phyloP scores from a whole-genome alignment of 1,140 invertebrate species.

The Mycetomoellerius zeteki region DNA sequence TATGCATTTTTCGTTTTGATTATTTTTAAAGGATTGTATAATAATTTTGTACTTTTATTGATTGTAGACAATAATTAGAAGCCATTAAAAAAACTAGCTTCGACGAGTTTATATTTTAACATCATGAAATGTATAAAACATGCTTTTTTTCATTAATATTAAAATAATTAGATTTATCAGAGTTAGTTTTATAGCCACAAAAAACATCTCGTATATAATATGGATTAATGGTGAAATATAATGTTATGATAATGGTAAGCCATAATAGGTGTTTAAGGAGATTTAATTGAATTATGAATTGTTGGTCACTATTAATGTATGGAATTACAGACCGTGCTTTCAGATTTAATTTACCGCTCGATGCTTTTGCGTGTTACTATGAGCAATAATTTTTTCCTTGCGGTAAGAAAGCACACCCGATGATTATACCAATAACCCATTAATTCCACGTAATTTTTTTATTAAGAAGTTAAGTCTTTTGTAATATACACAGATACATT shows the following conservation, averaged over 20 bases:
- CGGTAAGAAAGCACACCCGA: background rate
- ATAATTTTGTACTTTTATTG: background rate
- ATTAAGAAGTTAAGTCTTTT: background rate
- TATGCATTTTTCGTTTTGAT: background rate
- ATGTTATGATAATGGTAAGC: constrained; percentile 1
- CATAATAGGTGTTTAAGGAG: background rate
- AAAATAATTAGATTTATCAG: constrained; percentile 3
- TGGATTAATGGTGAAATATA: background rate
- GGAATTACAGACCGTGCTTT: constrained; percentile 15
- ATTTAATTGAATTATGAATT: constrained; percentile 40
- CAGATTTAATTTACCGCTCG: constrained; percentile 49
- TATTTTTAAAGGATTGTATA: background rate
- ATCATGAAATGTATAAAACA: background rate
- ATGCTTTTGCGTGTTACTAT: background rate
- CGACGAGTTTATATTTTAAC: background rate
- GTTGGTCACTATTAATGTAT: background rate
- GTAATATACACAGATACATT: background rate
- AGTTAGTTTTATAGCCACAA: background rate
- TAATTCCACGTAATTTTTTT: constrained; percentile 17
- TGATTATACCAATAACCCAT: constrained; percentile 28
- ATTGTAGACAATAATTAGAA: constrained; percentile 4
- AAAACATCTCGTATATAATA: background rate
- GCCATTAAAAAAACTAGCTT: background rate
- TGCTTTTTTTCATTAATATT: background rate
- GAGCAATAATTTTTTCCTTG: constrained; percentile 15